phyloP scores from a whole-genome alignment of 1,140 invertebrate species.

The Drosophila pseudoobscura region DNA sequence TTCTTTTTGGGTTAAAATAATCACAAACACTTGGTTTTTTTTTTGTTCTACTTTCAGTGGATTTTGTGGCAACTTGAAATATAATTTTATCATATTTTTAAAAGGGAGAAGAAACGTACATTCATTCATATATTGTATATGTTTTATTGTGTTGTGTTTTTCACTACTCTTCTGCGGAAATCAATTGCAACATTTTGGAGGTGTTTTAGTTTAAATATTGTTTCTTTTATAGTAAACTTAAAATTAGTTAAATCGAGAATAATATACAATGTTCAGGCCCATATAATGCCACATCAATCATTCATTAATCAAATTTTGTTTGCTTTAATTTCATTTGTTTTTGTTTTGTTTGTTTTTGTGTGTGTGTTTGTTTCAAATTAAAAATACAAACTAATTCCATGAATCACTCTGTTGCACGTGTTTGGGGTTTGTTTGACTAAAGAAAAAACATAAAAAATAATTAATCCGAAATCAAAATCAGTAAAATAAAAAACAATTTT shows the following conservation, averaged over 20 bases:
- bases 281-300: conserved; percentile 41
- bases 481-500: conserved; percentile 35
- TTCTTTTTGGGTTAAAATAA: conserved; percentile 51
- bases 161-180: conserved; percentile 11
- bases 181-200: conserved; percentile 26
- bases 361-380: background rate
- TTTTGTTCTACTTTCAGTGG: conserved; percentile 51
- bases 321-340: conserved; percentile 21
- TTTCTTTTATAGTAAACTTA: conserved; percentile 55
- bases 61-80: conserved; percentile 47
- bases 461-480: conserved; percentile 40
- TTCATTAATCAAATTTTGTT: conserved; percentile 19
- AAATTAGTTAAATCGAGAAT: conserved; percentile 75
- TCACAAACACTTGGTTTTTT: conserved; percentile 57
- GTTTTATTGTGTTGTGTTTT: too few relatives aligned
- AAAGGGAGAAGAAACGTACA: background rate
- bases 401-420: conserved; percentile 19
- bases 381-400: conserved; percentile 13
- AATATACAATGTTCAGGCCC: conserved; percentile 56
- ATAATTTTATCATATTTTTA: conserved; percentile 41
- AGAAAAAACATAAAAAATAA: conserved; percentile 14
- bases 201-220: background rate
- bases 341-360: background rate
- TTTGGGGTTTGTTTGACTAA: background rate
- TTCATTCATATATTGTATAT: too few relatives aligned